These are phyloP conservation scores for Amblyopsis hoosieri DNA, from an alignment of 2,797 vertebrate species.

Conservation along the genomic window DNA sequence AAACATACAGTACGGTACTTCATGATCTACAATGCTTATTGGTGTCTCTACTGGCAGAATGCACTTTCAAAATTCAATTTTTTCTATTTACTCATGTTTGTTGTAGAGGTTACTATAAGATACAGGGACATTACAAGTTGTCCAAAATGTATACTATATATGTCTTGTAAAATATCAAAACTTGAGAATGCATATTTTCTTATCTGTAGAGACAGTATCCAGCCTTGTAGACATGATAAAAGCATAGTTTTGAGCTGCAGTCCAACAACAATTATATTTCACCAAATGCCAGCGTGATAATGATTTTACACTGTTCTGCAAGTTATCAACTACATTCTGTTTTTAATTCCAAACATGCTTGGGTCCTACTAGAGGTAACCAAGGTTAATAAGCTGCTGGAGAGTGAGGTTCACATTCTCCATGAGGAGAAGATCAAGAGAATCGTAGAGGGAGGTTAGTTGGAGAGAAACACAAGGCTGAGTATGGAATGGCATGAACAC, in stretches of 20 bases:
- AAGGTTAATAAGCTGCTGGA: conserved; percentile 84
- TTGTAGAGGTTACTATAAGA: no score
- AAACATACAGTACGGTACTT: no score
- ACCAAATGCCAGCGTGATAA: not conserved
- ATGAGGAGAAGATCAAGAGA: conserved; percentile 86
- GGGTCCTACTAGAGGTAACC: conserved; percentile 82
- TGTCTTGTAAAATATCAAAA: no score
- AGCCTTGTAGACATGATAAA: no score
- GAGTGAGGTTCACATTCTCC: conserved; percentile 82
- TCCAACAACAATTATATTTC: not conserved
- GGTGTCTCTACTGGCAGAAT: no score
- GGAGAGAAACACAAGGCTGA: conserved; percentile 16
- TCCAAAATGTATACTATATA: no score
- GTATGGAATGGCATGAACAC: conserved; percentile 15
- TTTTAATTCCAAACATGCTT: conserved; percentile 62
- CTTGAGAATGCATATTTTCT: no score
- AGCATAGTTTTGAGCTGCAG: not conserved
- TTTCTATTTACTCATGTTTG: no score
- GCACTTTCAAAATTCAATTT: no score
- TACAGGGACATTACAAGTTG: no score
- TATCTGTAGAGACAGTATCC: no score
- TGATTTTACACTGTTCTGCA: conserved; percentile 1
- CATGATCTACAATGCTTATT: no score
- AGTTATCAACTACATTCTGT: conserved; percentile 12
- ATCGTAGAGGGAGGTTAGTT: conserved; percentile 87